Evolutionary conservation across 2,113 vertebrate genomes (phyloP), one percentile per base, ranked within the genome.

Genomic region (Actenoides lindsayi): DNA sequence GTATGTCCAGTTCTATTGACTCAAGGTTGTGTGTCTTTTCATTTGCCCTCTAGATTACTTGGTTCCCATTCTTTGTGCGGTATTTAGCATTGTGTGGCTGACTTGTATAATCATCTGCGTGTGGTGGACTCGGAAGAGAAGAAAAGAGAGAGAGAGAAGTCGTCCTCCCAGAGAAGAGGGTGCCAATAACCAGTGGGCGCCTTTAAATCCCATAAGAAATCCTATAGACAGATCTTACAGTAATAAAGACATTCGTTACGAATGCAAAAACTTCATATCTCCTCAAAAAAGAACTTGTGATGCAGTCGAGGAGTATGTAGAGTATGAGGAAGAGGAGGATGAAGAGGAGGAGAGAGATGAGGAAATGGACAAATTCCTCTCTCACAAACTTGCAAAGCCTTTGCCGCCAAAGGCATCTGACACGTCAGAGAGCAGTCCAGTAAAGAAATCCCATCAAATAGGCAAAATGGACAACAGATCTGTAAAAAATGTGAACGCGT

Each of bases 61-160:
- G 97, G 98, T 99, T 57, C 98, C 98, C 0, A 96, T 98, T 90
- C 98, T 99, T 82, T 99, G 99, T 28, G 97, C 90, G 1, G 97
- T 99, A 42, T 99, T 99, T 97, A 98, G 98, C n/a, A 75, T 99
- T 93, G 98, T 99, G 24, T 99, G 99, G 98, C 96, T 99, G 96
- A 98, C 98, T 83, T 99, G 99, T 54, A 98, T 99, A 67, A 98
- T 98, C 30, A 96, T 99, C 59, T 99, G 99, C 4, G 97, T 99
- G 23, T 99, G 99, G 98, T 99, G 99, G 99, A 99, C 98, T 13
- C 98, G 99, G 67, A 99, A 99, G 91, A 98, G 99, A 87, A 99
- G 99, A 98, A 99, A 99, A 99, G 98, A 98, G 90, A 97, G 99
- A 39, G 98, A 99, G 96, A 97, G 99, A 96, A 97, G 87, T 68